Conservation (phyloP, 1,140 invertebrate genomes). For the Drosophila teissieri region DNA sequence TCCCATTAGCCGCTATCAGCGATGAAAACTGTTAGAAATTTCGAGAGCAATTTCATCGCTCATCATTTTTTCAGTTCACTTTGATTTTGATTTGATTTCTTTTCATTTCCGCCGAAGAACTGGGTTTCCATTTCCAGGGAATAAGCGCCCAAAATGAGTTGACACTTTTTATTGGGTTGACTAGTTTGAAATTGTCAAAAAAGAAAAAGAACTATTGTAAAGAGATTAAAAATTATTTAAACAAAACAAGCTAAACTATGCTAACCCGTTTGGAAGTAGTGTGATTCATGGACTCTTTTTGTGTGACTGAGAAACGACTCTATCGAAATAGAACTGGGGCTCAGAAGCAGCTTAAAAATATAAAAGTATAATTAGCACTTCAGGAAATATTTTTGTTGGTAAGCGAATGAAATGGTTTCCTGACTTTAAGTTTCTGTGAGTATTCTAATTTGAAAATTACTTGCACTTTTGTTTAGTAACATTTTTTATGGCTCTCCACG, state of each 20-base stretch:
- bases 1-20: conserved; percentile 47
- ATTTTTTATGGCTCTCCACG: background rate
- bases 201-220: background rate
- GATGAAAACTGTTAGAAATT: conserved; percentile 54
- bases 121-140: background rate
- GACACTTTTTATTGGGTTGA: conserved; percentile 13
- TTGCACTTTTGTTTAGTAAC: background rate
- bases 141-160: conserved; percentile 7
- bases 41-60: conserved; percentile 12
- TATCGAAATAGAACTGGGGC: background rate
- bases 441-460: background rate
- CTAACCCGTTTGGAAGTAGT: conserved; percentile 6
- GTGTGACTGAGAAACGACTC: background rate
- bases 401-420: background rate
- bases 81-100: conserved; percentile 23
- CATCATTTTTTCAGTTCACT: conserved; percentile 12
- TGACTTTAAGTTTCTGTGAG: background rate
- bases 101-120: conserved; percentile 3
- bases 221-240: background rate
- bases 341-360: background rate
- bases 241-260: background rate
- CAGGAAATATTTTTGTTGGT: background rate
- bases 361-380: conserved; percentile 1
- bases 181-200: background rate
- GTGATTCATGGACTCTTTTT: conserved; percentile 10